A percentile compares a stretch with the other conserved stretches of the same genome.
Conservation (phyloP, 2,797 vertebrate genomes). For the Malurus leucopterus region DNA sequence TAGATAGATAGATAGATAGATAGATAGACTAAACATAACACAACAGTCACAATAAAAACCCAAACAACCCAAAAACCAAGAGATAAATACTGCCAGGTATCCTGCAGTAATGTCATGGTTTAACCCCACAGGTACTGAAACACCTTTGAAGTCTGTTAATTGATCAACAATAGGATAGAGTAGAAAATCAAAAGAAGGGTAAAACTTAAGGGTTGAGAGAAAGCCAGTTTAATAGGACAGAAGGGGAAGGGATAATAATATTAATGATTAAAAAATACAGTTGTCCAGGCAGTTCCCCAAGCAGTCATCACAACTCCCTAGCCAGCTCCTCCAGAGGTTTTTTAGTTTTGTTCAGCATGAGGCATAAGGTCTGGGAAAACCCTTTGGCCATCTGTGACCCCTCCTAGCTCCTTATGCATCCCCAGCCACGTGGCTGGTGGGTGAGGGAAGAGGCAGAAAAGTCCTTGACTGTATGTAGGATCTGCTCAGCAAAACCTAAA, state of each 20-base stretch:
- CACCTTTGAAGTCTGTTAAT: not conserved
- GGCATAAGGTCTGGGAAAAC: not conserved
- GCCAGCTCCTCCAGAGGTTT: not conserved
- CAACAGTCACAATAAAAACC: accelerated
- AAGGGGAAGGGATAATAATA: not conserved
- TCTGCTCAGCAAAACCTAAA: not conserved
- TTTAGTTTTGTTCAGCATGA: not conserved
- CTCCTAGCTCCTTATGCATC: not conserved
- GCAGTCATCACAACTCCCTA: not conserved
- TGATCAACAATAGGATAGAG: not conserved
- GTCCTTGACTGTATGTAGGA: not conserved
- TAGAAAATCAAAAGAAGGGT: not conserved
- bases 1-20: not conserved
- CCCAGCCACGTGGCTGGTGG: accelerated
- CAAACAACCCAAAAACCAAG: not conserved
- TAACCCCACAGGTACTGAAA: not conserved
- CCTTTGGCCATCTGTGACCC: not conserved
- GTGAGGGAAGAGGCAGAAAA: not conserved
- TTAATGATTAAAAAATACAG: not conserved
- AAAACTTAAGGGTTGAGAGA: not conserved
- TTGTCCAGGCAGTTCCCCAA: not conserved
- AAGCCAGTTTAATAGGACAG: not conserved
- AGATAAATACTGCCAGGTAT: not conserved
- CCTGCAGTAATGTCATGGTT: not conserved
- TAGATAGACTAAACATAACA: not conserved